These are phyloP conservation scores for Cydia amplana DNA, from an alignment of 1,140 invertebrate species.

Conservation along the genomic window DNA sequence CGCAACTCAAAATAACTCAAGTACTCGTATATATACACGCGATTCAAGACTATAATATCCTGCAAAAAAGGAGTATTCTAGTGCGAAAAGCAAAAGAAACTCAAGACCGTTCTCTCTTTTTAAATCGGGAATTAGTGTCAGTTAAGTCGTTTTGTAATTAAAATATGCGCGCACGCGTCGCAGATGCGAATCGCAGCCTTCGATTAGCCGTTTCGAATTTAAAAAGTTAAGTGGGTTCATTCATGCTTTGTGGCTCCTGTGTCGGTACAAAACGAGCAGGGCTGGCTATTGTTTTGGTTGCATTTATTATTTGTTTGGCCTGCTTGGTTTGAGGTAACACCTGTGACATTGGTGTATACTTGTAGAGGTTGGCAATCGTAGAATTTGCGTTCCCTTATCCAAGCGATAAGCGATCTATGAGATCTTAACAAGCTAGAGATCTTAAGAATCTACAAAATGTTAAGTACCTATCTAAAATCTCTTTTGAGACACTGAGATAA, in stretches of 20 bases:
- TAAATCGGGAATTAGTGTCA: neutral
- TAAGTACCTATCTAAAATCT: no score
- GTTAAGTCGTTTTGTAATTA: neutral
- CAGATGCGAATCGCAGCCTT: conserved; percentile 26
- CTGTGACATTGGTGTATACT: neutral
- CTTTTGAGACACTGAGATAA: no score
- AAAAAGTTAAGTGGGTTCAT: conserved; percentile 23
- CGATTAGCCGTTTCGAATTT: conserved; percentile 1
- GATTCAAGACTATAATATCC: neutral
- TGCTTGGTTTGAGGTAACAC: neutral
- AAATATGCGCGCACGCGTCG: neutral
- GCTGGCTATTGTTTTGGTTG: neutral
- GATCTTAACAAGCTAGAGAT: no score
- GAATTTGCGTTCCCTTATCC: neutral
- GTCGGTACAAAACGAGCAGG: neutral
- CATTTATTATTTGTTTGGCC: no score
- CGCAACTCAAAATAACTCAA: neutral
- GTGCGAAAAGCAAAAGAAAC: neutral
- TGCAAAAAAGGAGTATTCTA: neutral
- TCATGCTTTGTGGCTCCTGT: neutral
- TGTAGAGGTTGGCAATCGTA: no score
- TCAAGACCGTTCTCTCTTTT: neutral
- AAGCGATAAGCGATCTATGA: no score
- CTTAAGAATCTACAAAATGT: no score
- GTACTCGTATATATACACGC: neutral